Evolutionary conservation across 2,113 vertebrate genomes (phyloP), one percentile per base, ranked within the genome.

Genomic region (Gasterosteus nipponicus): DNA sequence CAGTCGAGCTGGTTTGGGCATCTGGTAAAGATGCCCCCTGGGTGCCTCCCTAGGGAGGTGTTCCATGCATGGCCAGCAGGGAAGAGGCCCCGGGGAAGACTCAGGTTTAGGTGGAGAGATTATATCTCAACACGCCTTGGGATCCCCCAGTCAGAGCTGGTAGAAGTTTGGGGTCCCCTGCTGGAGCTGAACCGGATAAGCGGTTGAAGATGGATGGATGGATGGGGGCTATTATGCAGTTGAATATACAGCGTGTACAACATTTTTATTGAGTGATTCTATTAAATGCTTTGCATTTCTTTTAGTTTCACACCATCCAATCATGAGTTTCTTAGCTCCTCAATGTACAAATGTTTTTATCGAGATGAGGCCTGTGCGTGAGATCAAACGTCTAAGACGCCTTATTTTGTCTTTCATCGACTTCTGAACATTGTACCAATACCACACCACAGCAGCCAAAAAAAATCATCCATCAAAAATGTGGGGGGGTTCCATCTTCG

Each of bases 401-500:
- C 54, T 68, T 58, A 63, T 16, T 64, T n/a, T 56, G 12, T 29
- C 35, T 22, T 47, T 33, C 19, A 41, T 64, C 59, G 14, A 18
- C 61, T 65, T 31, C 44, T 53, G 72, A 44, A 46, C 9, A 7
- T 75, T 35, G 18, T 49, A 57, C 4, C 49, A 18, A 61, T 11
- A 67, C 81, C 75, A 82, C 88, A 90, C 89, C 92, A 91, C 89
- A 86, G 80, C 87, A 90, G 86, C 83, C 75, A 29, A 56, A 61
- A 78, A 88, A 16, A 4, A 89, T 81, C 90, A 91, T 89, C 93
- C 84, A 6, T 73, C 80, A 90, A 69, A 92, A 89, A 91, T 89
- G 59, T 88, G 87, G 22, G 22, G 22, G 90, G 93, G 91, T 86
- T 93, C 93, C 89, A 93, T 97, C 96, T 98, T 98, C 97, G 97